These are phyloP conservation scores for Axea sp. DNA, from an alignment of 2,888 invertebrate genomes.

Conservation along the genomic window DNA sequence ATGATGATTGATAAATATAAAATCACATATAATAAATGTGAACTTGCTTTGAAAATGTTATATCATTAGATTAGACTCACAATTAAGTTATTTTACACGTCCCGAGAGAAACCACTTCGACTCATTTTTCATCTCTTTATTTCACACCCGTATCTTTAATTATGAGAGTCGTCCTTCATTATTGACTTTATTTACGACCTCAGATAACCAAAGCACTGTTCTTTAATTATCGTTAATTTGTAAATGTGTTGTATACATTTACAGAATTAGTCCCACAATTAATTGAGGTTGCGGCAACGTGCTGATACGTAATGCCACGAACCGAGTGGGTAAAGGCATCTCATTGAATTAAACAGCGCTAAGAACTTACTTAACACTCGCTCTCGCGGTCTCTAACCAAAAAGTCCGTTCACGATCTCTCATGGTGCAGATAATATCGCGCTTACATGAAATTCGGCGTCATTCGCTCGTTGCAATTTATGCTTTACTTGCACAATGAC, in stretches of 20 bases:
- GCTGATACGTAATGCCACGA: constrained; percentile 48
- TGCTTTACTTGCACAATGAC: constrained; percentile 53
- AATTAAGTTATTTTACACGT: too few species aligned
- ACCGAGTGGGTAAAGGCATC: constrained; percentile 42
- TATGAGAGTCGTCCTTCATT: not conserved
- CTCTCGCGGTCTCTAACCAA: constrained; percentile 42
- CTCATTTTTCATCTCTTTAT: too few species aligned
- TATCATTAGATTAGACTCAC: too few species aligned
- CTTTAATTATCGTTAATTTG: constrained; percentile 46
- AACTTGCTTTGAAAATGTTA: too few species aligned
- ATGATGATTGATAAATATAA: too few species aligned
- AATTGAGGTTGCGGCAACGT: constrained; percentile 49
- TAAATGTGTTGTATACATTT: constrained; percentile 44
- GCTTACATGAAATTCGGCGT: constrained; percentile 48
- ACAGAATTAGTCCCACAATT: constrained; percentile 49
- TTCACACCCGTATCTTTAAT: too few species aligned
- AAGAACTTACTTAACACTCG: constrained; percentile 58
- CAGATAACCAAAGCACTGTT: constrained; percentile 16
- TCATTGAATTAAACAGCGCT: constrained; percentile 55
- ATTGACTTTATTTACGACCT: constrained; percentile 3
- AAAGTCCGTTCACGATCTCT: constrained; percentile 50
- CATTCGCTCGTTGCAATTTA: constrained; percentile 15
- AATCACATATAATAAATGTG: too few species aligned
- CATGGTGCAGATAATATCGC: constrained; percentile 44
- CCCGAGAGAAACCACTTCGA: too few species aligned